A percentile compares a stretch with the other conserved stretches of the same genome.
Conservation (phyloP, 2,113 vertebrate genomes). For the Pholis gunnellus region DNA sequence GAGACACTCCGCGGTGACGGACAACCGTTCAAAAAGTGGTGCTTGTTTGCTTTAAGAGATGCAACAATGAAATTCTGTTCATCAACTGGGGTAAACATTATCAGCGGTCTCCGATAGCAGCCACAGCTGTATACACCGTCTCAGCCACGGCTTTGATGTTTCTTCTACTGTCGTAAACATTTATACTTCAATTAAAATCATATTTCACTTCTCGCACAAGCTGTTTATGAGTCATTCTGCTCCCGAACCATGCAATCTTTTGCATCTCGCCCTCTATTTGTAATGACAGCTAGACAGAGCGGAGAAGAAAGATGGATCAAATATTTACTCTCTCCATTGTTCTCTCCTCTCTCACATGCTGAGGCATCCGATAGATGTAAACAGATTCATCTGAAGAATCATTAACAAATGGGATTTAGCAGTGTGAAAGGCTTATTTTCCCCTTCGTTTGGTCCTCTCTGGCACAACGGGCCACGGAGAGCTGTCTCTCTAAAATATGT, state of each 20-base stretch:
- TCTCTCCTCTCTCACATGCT: conserved; percentile 67
- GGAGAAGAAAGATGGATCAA: conserved; percentile 77
- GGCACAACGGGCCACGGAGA: conserved; percentile 32
- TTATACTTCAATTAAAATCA: conserved; percentile 79
- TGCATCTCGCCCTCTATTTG: conserved; percentile 66
- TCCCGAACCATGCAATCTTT: conserved; percentile 53
- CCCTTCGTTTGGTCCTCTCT: conserved; percentile 15
- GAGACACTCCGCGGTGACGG: conserved; percentile 56
- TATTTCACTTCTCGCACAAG: conserved; percentile 74
- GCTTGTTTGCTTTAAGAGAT: conserved; percentile 68
- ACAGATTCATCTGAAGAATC: conserved; percentile 66
- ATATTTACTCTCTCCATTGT: conserved; percentile 85
- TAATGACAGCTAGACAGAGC: conserved; percentile 79
- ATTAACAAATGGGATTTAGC: conserved; percentile 68
- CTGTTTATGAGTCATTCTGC: conserved; percentile 67
- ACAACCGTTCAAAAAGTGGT: conserved; percentile 48
- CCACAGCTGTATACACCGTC: conserved; percentile 60
- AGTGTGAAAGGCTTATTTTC: conserved; percentile 24
- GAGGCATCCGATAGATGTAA: conserved; percentile 61
- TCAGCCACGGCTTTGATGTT: conserved; percentile 71
- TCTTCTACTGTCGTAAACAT: conserved; percentile 70
- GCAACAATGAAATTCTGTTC: conserved; percentile 65
- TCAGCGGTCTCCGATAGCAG: conserved; percentile 68
- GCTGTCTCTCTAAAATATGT: neutral
- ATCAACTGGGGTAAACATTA: conserved; percentile 70